Base-by-base conservation (phyloP, 2,888 invertebrate species). In the Cheilosia vulpina region DNA sequence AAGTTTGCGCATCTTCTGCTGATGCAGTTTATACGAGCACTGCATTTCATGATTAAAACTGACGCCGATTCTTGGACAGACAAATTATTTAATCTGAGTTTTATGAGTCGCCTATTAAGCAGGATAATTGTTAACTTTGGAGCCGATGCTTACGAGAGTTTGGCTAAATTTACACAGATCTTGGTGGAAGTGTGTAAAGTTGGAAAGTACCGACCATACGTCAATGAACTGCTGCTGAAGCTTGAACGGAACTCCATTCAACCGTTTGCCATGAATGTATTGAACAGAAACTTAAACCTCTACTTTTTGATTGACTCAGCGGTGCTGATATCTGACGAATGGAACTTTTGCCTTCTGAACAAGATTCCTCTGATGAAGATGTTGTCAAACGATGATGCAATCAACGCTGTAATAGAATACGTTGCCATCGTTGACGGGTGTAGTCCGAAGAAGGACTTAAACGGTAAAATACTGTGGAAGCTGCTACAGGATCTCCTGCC, bases 291-390 rank as follows among this genome's bases (percentile, higher is more conserved):
- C 60, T 92, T 94, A 19, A 92, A 88, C 76, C 82, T 88, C 34
- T 89, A 87, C 55, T 88, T 93, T 24, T 93, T 93, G 0, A 92
- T 95, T 0, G 92, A 91, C 9, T 88, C 94, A 66, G 92, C 92
- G 78, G 92, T 94, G 3, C 90, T 94, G 6, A 89, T 91, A 1
- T 93, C 92, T 62, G 92, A 93, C 2, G 93, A 94, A 87, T 97
- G 96, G 96, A 93, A 93, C 55, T 95, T 95, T 88, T 94, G 94
- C 34, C 90, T 97, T 0, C 93, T 93, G 87, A 94, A 90, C 87
- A 95, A 94, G 93, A 93, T 94, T 90, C 94, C 94, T 0, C 89
- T 95, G 3, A 92, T 94, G 88, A 93, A 93, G 31, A 93, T 93
- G 88, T 93, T 93, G 55, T 89, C 92, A 0, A 90, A 93, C 41